Base-by-base conservation (phyloP, 2,113 vertebrate species). In the Stigmatopora nigra region DNA sequence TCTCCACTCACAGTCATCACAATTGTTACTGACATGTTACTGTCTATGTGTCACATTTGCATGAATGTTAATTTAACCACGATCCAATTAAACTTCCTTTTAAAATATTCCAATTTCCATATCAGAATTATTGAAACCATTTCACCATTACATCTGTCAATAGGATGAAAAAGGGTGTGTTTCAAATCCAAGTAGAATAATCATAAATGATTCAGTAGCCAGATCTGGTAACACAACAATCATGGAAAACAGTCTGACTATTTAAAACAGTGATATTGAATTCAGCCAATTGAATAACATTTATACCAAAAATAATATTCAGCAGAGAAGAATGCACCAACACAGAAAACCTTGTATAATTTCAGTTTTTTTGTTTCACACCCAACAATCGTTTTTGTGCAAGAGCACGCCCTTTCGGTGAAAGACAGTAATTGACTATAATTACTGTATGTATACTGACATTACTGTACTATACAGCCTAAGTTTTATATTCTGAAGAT, bases 161-260 rank as follows among this genome's bases (percentile, higher is more conserved):
- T 58, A 61, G 1, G 49, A 38, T 69, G 52, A 63, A 55, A 61
- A 61, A 55, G 7, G 78, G 69, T n/a, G 65, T 14, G 78, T 68
- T 55, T 77, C 71, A 49, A 22, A 63, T 72, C 49, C 49, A 61
- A 15, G 41, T 51, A 15, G 68, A 15, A 25, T 67, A 80, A 79
- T 81, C 53, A 55, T 55, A 72, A 82, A 79, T 81, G 47, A 84
- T 82, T 78, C 63, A 79, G 58, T 35, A 65, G 41, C 45, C 12
- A 15, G 65, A 71, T 77, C 63, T 67, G 70, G 69, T 73, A 69
- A 70, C 63, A 64, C 49, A 45, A 31, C n/a, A 7, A 64, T 59
- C 47, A 7, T 15, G 52, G 36, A 63, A 19, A 69, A 51, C n/a
- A 25, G 16, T 57, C 13, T 65, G 48, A 35, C 48, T 22, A 22